Base-by-base conservation (phyloP, 2,797 vertebrate genomes). In the Epinephelus malabaricus region DNA sequence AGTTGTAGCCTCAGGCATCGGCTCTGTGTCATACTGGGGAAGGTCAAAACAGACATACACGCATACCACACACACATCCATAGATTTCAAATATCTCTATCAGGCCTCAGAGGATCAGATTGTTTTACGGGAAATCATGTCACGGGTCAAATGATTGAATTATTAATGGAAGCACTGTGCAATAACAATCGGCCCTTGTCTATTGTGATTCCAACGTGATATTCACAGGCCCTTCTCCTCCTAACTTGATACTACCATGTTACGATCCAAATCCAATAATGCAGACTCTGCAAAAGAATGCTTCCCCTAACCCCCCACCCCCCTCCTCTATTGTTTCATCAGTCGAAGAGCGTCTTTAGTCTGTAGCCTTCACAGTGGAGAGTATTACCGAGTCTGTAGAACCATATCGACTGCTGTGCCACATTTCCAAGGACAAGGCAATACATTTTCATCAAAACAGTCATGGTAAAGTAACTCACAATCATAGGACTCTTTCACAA, bases 261-360 rank as follows among this genome's bases (percentile, higher is more conserved):
- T 93, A 91, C 92, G 84, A 92, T 94, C 93, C 92, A 93, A 95
- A 95, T 94, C 93, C 93, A 94, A 95, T 94, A 95, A 88, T 86
- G 92, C 88, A 43, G 82, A 92, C 69, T 91, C 81, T 49, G 92
- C 93, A 93, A 69, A 92, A 93, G 84, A 81, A 86, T 23, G 45
- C 21, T 13, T 23, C 69, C 69, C 74, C 80, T 69, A 67, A 18
- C 50, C 51, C 58, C 15, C 27, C 69, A 18, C 50, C 60, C 58
- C 34, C 47, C 54, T 38, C 25, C 25, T 79, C 90, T 88, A 90
- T 93, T 95, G 91, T 94, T 93, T 92, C 89, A 89, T 82, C 82
- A 71, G 89, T 79, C 25, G 34, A 82, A 91, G 78, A 91, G 81
- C 73, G 60, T 88, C 87, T 79, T 68, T 49, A 83, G 78, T 90